These are phyloP conservation scores for Otolemur crassicaudatus DNA, from an alignment of 2,797 vertebrate species.

Conservation along the genomic window DNA sequence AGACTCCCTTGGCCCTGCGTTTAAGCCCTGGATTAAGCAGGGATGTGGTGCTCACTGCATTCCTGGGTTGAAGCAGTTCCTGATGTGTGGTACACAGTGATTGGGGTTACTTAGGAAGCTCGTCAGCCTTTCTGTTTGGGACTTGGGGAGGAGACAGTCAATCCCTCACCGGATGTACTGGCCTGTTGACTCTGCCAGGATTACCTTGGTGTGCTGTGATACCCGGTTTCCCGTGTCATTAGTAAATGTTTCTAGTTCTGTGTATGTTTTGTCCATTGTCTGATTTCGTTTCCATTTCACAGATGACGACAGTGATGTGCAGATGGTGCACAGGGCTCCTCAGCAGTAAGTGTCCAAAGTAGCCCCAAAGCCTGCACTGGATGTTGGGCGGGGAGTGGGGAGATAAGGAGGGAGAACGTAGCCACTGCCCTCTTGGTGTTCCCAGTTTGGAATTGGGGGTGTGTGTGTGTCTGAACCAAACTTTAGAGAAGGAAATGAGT, in stretches of 20 bases:
- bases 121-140: neutral
- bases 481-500: neutral
- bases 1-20: accelerated
- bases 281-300: neutral
- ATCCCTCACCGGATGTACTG: no score
- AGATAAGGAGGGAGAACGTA: neutral
- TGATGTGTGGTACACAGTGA: neutral
- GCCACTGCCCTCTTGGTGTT: neutral
- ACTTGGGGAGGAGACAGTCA: neutral
- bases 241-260: neutral
- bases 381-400: no score
- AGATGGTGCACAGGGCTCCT: neutral
- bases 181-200: neutral
- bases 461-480: neutral
- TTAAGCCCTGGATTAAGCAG: neutral
- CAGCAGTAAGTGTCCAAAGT: accelerated
- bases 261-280: neutral
- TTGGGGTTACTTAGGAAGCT: neutral
- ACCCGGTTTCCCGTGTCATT: neutral
- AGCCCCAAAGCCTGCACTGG: neutral
- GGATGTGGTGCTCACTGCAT: accelerated
- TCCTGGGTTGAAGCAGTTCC: neutral
- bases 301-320: neutral
- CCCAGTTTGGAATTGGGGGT: neutral
- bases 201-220: neutral